Conservation (phyloP, 2,113 vertebrate species). For the Chamaea fasciata region DNA sequence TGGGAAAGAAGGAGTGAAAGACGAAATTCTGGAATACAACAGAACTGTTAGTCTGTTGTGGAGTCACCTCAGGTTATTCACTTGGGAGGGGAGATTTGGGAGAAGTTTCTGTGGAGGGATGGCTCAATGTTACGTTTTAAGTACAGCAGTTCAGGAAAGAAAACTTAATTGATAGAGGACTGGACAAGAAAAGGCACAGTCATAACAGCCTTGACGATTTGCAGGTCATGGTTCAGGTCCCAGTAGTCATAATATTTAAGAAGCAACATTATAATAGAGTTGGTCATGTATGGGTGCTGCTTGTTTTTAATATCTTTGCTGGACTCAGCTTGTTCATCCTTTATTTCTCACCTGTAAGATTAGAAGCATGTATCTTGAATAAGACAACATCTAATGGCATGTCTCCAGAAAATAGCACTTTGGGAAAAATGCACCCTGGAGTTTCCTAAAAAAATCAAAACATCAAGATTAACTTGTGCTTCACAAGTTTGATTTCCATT, state of each 20-base stretch:
- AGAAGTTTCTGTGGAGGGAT: not conserved
- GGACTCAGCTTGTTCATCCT: not conserved
- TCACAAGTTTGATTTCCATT: not conserved
- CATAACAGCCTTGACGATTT: not conserved
- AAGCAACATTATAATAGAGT: not conserved
- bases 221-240: not conserved
- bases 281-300: not conserved
- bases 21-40: not conserved
- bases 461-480: not conserved
- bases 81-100: not conserved
- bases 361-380: not conserved
- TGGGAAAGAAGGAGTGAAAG: not conserved
- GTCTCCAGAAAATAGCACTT: not conserved
- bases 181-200: not conserved
- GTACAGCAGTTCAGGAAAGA: not conserved
- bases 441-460: not conserved
- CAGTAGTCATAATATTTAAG: not conserved
- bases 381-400: not conserved
- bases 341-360: not conserved
- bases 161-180: not conserved
- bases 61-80: not conserved
- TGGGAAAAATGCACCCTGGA: not conserved
- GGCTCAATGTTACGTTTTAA: not conserved
- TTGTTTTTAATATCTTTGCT: not conserved
- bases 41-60: not conserved